These are phyloP conservation scores for Cantharis flavilabris DNA, from an alignment of 2,888 invertebrate species.

Conservation along the genomic window DNA sequence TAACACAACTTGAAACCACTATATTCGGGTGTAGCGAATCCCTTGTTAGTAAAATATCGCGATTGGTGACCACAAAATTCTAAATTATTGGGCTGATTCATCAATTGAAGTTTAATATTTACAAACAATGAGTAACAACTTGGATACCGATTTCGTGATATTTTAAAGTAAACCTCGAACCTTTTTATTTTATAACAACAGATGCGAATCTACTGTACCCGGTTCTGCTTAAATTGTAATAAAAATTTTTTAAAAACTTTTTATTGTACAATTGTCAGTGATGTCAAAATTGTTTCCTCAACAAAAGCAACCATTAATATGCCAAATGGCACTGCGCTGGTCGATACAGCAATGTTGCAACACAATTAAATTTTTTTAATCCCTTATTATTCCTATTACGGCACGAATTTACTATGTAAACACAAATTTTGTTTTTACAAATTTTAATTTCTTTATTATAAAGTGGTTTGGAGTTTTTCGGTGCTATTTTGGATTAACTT, in stretches of 20 bases:
- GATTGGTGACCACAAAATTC: background rate
- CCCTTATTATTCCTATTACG: background rate
- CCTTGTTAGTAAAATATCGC: background rate
- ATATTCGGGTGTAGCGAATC: background rate
- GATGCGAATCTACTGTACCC: background rate
- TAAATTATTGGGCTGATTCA: conserved; percentile 11
- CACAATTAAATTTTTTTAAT: background rate
- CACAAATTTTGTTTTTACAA: background rate
- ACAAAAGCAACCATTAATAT: conserved; percentile 23
- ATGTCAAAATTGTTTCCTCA: conserved; percentile 22
- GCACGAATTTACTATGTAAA: background rate
- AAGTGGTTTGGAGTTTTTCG: background rate
- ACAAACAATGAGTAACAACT: background rate
- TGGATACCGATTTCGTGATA: background rate
- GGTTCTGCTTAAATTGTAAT: conserved; percentile 13
- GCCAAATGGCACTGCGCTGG: conserved; percentile 8
- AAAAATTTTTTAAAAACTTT: conserved; percentile 19
- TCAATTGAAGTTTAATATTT: background rate
- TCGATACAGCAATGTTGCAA: background rate
- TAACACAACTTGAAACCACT: background rate
- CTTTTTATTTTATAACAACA: conserved; percentile 6
- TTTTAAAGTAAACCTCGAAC: conserved; percentile 8
- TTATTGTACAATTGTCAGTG: conserved; percentile 12
- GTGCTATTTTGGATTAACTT: background rate
- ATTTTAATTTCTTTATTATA: background rate